Evolutionary conservation across 2,797 vertebrate species (phyloP), one percentile per base, ranked within the genome.

Genomic region (Cetoscarus ocellatus): DNA sequence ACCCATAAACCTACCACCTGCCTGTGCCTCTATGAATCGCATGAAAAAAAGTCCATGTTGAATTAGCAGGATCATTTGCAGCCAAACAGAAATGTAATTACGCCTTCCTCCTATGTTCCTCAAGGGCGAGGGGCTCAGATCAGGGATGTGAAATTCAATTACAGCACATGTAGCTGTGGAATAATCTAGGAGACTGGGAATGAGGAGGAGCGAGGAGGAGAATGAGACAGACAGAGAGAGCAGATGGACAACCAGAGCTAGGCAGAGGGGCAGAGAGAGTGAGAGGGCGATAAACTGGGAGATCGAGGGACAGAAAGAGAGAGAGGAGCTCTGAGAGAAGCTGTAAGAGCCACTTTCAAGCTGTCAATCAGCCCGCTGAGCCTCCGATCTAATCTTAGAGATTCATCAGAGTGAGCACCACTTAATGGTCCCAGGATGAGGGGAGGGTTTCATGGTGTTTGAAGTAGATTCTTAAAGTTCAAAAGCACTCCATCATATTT

Each of bases 31-130:
- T 38, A 62, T 73, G 10, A 74, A 7, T 13, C 19, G 27, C 34
- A 14, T 77, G 61, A 36, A 53, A 61, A 53, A 61, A 42, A 56
- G 12, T 14, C 63, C 62, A 54, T 61, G 83, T 77, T 7, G 0
- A 80, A 83, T 85, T 67, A 65, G 52, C 10, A 60, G 75, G 78
- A 86, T 80, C 8, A 80, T 80, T 86, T 55, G 59, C 61, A 73
- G 74, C 72, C 67, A 80, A 80, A 77, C 39, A 53, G 54, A 80
- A 86, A 80, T 66, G 62, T 72, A 88, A 86, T 90, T 81, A 80
- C 4, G 43, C 71, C 58, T 56, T 54, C 66, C 10, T 60, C 38
- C 61, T 57, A 47, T 62, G 53, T 59, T 80, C 70, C 76, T 84
- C 73, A 61, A 75, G 70, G 82, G 69, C 75, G 51, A 34, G 36